phyloP scores from a whole-genome alignment of 2,113 vertebrate species.

The Phrynocephalus versicolor region DNA sequence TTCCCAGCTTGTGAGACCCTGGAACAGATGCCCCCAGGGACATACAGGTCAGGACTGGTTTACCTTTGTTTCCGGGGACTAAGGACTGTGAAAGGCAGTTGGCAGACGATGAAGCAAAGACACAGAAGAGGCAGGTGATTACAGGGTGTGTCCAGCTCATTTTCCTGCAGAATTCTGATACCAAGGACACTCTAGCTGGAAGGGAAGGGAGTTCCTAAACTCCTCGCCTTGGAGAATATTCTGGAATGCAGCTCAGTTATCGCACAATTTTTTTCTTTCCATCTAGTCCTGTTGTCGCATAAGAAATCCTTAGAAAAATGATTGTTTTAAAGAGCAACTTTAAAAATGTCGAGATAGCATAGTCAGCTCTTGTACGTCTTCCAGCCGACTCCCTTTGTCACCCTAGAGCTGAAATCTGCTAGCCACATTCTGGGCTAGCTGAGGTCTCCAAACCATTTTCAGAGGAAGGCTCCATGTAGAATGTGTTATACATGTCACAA shows the following conservation, averaged over 20 bases:
- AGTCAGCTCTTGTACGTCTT: too few species aligned
- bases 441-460: too few species aligned
- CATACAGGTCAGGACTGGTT: background rate
- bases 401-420: too few species aligned
- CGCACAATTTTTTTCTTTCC: too few species aligned
- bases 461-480: too few species aligned
- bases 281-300: too few species aligned
- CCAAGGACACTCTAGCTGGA: background rate
- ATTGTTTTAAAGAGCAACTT: too few species aligned
- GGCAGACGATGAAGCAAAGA: conserved; percentile 13
- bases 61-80: background rate
- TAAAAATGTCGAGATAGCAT: too few species aligned
- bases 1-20: background rate
- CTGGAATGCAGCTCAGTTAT: background rate
- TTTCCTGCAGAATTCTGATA: background rate
- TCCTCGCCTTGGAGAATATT: background rate
- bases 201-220: background rate
- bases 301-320: too few species aligned
- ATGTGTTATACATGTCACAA: too few species aligned
- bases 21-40: background rate
- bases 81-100: conserved; percentile 1
- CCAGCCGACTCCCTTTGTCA: too few species aligned
- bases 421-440: too few species aligned
- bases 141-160: background rate
- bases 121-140: background rate